Conservation (phyloP, 2,797 vertebrate species). For the Sebastes oblongus region DNA sequence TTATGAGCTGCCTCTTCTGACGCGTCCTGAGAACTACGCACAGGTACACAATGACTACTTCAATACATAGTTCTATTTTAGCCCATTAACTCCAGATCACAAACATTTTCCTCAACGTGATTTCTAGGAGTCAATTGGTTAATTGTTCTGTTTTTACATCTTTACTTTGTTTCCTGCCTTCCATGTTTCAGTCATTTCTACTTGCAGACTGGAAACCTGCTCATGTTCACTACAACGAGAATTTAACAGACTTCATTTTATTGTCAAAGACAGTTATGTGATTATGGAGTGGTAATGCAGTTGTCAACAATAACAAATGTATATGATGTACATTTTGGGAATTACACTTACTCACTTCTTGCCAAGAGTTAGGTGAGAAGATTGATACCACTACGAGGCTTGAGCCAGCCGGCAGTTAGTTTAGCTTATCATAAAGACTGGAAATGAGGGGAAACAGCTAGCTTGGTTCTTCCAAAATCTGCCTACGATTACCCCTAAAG, state of each 20-base stretch:
- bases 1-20: conserved; percentile 95
- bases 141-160: not conserved
- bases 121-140: not conserved
- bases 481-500: not conserved
- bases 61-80: not conserved
- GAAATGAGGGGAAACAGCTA: not conserved
- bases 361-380: not conserved
- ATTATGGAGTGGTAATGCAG: not conserved
- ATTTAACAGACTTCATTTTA: not conserved
- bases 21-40: conserved; percentile 96
- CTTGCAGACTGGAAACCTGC: not conserved
- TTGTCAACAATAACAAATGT: not conserved
- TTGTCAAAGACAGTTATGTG: not conserved
- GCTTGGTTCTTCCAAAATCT: not conserved
- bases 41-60: conserved; percentile 83
- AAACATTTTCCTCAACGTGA: not conserved
- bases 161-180: not conserved
- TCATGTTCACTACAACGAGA: not conserved
- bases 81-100: not conserved
- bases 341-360: not conserved
- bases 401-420: not conserved
- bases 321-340: not conserved
- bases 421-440: not conserved
- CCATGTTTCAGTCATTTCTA: not conserved
- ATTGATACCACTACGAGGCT: not conserved